Conservation (phyloP, 1,140 invertebrate species). For the Drosophila sechellia region DNA sequence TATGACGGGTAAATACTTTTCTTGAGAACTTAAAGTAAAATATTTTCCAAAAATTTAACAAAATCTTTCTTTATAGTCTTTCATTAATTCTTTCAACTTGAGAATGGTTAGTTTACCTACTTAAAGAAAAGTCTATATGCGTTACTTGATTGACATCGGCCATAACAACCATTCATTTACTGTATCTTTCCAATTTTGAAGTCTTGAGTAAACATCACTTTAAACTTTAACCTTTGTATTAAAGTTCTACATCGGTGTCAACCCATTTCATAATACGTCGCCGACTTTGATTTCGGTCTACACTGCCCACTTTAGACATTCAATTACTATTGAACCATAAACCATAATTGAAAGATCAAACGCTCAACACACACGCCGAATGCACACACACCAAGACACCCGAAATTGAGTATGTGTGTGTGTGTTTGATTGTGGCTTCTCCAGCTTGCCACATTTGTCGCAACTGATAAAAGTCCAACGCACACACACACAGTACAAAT, state of each 20-base stretch:
- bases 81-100: too few species aligned
- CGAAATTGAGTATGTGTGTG: not conserved
- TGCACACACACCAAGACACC: conserved; percentile 11
- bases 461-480: conserved; percentile 57
- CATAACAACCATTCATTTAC: too few species aligned
- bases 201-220: not conserved
- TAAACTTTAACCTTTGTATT: not conserved
- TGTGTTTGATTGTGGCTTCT: conserved; percentile 19
- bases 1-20: too few species aligned
- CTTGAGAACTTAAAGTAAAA: too few species aligned
- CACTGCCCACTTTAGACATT: conserved; percentile 57
- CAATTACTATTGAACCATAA: conserved; percentile 78
- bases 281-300: conserved; percentile 39
- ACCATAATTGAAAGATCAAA: conserved; percentile 81
- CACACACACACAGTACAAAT: conserved; percentile 1
- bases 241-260: not conserved
- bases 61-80: too few species aligned
- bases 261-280: conserved; percentile 1
- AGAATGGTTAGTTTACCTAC: too few species aligned
- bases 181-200: too few species aligned
- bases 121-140: too few species aligned
- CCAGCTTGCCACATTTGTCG: conserved; percentile 62
- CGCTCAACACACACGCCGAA: conserved; percentile 26
- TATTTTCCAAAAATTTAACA: too few species aligned
- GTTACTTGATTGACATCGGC: too few species aligned